Evolutionary conservation across 2,113 vertebrate species (phyloP), one percentile per base, ranked within the genome.

Genomic region (Lepus timidus): DNA sequence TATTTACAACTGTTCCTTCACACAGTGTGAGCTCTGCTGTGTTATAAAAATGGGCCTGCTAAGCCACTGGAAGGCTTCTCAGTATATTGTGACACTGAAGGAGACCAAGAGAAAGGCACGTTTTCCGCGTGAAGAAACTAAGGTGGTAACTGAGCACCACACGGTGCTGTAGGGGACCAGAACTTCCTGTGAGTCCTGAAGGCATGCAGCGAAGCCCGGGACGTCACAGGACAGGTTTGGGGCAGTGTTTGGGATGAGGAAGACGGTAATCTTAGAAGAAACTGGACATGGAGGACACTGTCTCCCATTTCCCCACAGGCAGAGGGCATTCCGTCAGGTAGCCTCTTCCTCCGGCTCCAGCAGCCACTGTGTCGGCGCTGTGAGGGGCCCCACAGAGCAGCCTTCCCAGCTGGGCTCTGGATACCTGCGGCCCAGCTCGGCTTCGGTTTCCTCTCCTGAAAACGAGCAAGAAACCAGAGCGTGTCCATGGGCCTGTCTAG

Each of bases 221-320:
- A 95, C 94, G 88, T 82, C 80, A 51, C 68, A 85, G 85, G 90
- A 96, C 88, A 93, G 94, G 92, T 0, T 92, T 13, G 91, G 96
- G 96, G 94, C 93, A 88, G 74, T 64, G 75, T 65, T 52, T 74
- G 84, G 65, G 27, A 27, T 92, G 92, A 97, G 88, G 27, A 94
- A 96, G 96, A 92, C 97, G 93, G 95, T 94, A 93, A 58, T 88
- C 92, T 92, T 55, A 85, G 88, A 97, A 96, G 89, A 96, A 96
- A 39, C n/a, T 39, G 71, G 65, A 90, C 44, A 76, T 94, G 39
- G 93, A 97, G 96, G 89, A 87, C 12, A 61, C 55, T 94, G 86
- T 22, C 4, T 70, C 70, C 44, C 23, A 8, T 12, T 31, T 94
- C 82, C 7, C 9, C 76, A 95, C 73, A 58, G 11, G 49, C 65